Percentiles rank a stretch among this genome's conserved stretches.
Evolutionary conservation across 92 coral and sea anemone genomes (phyloP).

Genomic region (Zoanthus gigantus): DNA sequence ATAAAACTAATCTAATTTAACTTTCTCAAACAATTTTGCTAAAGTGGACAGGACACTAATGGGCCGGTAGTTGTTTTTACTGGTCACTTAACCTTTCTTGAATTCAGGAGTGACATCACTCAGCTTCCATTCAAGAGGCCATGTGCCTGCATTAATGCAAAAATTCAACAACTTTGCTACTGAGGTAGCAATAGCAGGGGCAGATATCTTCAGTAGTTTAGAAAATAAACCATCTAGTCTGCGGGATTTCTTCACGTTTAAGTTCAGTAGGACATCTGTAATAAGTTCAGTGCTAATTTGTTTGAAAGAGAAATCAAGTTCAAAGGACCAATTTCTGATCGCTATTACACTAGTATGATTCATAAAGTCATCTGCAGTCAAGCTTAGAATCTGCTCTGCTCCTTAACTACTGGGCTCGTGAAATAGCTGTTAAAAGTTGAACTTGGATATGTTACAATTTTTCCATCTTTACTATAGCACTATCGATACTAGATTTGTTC

Average conservation of each 20-base stretch:
- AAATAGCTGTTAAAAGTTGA: slow-evolving; percentile 27
- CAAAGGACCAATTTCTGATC: slow-evolving; percentile 26
- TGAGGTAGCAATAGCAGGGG: slow-evolving; percentile 31
- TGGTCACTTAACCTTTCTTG: slow-evolving; percentile 13
- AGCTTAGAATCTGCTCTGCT: neutral
- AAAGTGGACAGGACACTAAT: slow-evolving; percentile 43
- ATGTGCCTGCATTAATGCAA: slow-evolving; percentile 1
- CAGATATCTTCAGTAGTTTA: slow-evolving; percentile 43
- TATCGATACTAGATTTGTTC: slow-evolving; percentile 44
- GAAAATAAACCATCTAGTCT: slow-evolving; percentile 40
- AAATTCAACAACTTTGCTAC: slow-evolving; percentile 17
- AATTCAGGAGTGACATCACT: slow-evolving; percentile 2
- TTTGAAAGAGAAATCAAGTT: slow-evolving; percentile 41
- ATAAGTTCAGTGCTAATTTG: too few relatives aligned
- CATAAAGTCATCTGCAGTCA: slow-evolving; percentile 40
- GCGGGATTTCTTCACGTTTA: slow-evolving; percentile 16
- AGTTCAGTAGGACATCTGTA: too few relatives aligned
- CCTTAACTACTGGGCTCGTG: slow-evolving; percentile 32
- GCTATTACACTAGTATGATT: slow-evolving; percentile 38
- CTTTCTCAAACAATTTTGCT: neutral
- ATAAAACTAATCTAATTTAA: neutral
- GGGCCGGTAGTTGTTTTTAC: slow-evolving; percentile 32
- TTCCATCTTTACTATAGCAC: slow-evolving; percentile 53
- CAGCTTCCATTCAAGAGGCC: neutral
- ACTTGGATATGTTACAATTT: slow-evolving; percentile 32